These are phyloP conservation scores for Cherax destructor DNA, from an alignment of 1,140 invertebrate genomes.

Conservation along the genomic window DNA sequence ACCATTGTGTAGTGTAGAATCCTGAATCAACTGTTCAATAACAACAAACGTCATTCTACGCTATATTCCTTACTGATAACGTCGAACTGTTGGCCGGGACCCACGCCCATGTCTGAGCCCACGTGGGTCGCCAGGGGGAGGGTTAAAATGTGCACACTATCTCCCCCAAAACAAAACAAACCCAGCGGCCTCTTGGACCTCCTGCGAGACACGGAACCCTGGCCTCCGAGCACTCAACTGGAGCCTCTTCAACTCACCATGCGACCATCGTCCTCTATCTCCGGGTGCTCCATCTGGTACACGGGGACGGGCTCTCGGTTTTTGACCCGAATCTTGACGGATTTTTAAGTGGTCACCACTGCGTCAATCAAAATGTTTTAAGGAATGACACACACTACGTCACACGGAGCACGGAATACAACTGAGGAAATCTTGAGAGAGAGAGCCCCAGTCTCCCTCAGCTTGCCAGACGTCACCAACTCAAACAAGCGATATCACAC, in stretches of 20 bases:
- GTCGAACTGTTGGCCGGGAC: background rate
- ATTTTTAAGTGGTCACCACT: constrained; percentile 74
- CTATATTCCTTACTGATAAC: background rate
- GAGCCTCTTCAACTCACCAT: constrained; percentile 76
- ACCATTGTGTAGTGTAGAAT: no score
- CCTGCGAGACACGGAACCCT: background rate
- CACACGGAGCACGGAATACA: constrained; percentile 61
- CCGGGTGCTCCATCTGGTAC: constrained; percentile 88
- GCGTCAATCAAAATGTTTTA: constrained; percentile 34
- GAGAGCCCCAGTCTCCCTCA: background rate
- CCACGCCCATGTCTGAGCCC: background rate
- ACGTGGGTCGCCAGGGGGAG: constrained; percentile 39
- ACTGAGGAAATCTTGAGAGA: constrained; percentile 37
- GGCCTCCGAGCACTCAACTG: background rate
- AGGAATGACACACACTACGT: constrained; percentile 39
- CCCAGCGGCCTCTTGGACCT: background rate
- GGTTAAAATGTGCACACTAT: constrained; percentile 44
- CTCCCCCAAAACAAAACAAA: constrained; percentile 54
- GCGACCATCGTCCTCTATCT: constrained; percentile 82
- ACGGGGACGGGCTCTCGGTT: constrained; percentile 89
- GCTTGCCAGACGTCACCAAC: constrained; percentile 46
- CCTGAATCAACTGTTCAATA: background rate
- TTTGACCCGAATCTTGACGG: constrained; percentile 93
- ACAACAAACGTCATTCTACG: background rate
- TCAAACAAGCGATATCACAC: constrained; percentile 17